Evolutionary conservation across 2,797 vertebrate species (phyloP), one percentile per base, ranked within the genome.

Genomic region (Arremon aurantiirostris): DNA sequence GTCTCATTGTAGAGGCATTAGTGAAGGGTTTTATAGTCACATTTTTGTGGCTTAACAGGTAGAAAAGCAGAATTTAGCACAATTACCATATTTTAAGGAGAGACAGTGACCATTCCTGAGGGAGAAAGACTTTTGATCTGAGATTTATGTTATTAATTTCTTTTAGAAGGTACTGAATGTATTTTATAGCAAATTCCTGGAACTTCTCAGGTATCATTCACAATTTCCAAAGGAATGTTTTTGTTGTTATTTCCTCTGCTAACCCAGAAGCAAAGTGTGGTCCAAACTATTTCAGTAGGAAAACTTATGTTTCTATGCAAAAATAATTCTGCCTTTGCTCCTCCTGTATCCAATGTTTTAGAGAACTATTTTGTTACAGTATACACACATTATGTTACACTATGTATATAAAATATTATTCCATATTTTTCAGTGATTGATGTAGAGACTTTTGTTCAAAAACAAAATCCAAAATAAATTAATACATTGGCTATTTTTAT

Each of bases 171-270:
- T 56, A 46, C 16, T 50, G 46, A 66, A 68, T 72, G 4, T 47
- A 8, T 70, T 82, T 56, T 44, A 73, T 60, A 95, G 64, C 22
- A 86, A 89, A 86, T 84, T 94, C 59, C 70, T 90, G 24, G 11
- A 73, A 78, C 60, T 65, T 90, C 86, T 92, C 77, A 80, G 71
- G 78, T 87, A 50, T 89, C 68, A 68, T 56, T 93, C 63, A 77
- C 80, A 93, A 75, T 39, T 87, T 82, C 42, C 0, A 2, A 77
- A 95, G 26, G 75, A 93, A 92, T 95, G 56, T 30, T 93, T 90
- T 68, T 82, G 13, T 86, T 95, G 47, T 82, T 86, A 64, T 82
- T 90, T 93, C 30, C 63, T 69, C 41, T 77, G 44, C 32, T 95
- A 90, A 70, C 19, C 22, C 18, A 86, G 56, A 90, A 92, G 28